These are phyloP conservation scores for Myzus persicae DNA, from an alignment of 1,140 invertebrate species.

Conservation along the genomic window DNA sequence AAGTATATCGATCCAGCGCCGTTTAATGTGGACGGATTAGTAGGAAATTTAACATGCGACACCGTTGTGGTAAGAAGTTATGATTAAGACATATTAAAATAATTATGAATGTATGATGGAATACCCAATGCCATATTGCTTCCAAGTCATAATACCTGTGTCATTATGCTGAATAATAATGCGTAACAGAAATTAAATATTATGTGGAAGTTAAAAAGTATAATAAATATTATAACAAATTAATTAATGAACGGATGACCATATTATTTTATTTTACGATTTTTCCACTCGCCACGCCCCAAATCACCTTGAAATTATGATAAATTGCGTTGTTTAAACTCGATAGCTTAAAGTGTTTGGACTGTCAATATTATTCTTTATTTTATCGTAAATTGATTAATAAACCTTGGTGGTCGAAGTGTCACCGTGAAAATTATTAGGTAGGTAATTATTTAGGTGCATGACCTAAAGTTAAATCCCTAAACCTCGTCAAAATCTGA, in stretches of 20 bases:
- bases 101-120: background rate
- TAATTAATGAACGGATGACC: background rate
- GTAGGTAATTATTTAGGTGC: background rate
- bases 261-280: background rate
- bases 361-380: background rate
- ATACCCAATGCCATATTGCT: background rate
- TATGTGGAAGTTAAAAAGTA: background rate
- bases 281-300: background rate
- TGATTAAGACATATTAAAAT: background rate
- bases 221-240: background rate
- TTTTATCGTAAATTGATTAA: background rate
- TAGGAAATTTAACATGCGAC: conserved; percentile 50
- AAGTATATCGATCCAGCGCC: background rate
- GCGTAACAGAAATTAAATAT: background rate
- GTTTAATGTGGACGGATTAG: background rate
- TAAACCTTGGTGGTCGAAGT: background rate
- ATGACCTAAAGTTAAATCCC: background rate
- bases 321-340: background rate
- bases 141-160: background rate
- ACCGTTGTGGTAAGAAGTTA: background rate
- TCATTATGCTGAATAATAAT: background rate
- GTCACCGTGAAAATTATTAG: background rate
- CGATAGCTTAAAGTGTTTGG: too few relatives aligned
- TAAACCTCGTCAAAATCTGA: background rate
- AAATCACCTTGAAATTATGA: background rate